Percentiles rank a stretch among this genome's conserved stretches.
Evolutionary conservation across 2,888 invertebrate genomes (phyloP).

Genomic region (Cataglyphis altisquamis): DNA sequence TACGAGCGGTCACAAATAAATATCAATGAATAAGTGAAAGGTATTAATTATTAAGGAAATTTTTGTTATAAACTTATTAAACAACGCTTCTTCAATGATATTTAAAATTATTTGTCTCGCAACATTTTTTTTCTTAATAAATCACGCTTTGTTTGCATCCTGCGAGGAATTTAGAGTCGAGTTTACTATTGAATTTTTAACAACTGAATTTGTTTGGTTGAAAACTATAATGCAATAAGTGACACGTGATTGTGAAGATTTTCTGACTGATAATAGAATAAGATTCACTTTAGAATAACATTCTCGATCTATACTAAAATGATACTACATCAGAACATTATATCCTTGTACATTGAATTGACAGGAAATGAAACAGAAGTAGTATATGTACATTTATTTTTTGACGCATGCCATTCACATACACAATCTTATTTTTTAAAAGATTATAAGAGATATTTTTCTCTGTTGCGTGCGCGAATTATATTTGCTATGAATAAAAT

Average conservation of each 20-base stretch:
- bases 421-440: neutral
- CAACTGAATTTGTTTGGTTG: neutral
- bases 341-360: neutral
- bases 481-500: conserved; percentile 38
- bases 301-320: neutral
- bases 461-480: conserved; percentile 15
- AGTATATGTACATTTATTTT: neutral
- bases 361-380: neutral
- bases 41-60: neutral
- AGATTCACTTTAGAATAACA: neutral
- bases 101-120: neutral
- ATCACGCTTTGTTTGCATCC: neutral
- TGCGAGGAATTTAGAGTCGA: neutral
- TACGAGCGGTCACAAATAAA: neutral
- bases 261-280: neutral
- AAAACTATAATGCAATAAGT: neutral
- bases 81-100: neutral
- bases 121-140: neutral
- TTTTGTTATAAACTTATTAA: neutral
- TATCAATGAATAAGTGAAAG: neutral
- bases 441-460: neutral
- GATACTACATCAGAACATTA: neutral
- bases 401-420: neutral
- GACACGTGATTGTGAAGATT: neutral
- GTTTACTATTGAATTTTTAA: neutral